Conservation (phyloP, 2,888 invertebrate species). For the Orthosia cruda region DNA sequence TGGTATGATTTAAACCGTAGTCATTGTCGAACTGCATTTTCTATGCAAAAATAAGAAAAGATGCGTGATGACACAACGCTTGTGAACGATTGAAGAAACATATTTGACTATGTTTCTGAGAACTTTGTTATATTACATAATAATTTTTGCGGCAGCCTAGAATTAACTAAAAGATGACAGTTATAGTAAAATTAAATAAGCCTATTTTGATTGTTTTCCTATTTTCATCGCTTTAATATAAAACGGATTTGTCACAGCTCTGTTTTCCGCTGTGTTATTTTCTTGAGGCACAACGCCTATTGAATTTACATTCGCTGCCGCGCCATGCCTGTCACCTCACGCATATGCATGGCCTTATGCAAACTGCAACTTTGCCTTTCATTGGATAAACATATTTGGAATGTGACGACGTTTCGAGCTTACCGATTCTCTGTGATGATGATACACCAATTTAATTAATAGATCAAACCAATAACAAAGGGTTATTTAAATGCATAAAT, state of each 20-base stretch:
- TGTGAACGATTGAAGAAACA: too few relatives aligned
- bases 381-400: conserved; percentile 84
- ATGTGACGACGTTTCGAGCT: conserved; percentile 66
- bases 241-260: conserved; percentile 81
- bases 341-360: conserved; percentile 89
- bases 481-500: background rate
- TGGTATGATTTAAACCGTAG: too few relatives aligned
- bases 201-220: too few relatives aligned
- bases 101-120: too few relatives aligned
- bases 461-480: background rate
- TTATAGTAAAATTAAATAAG: too few relatives aligned
- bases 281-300: conserved; percentile 81
- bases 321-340: conserved; percentile 82
- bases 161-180: too few relatives aligned
- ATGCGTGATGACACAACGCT: too few relatives aligned
- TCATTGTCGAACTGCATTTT: too few relatives aligned
- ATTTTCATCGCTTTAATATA: conserved; percentile 67
- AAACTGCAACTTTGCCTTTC: conserved; percentile 85
- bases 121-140: too few relatives aligned
- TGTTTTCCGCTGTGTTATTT: conserved; percentile 84
- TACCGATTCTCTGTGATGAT: conserved; percentile 50
- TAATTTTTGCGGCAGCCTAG: too few relatives aligned
- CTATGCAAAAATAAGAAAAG: too few relatives aligned
- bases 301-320: conserved; percentile 85
- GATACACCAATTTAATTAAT: conserved; percentile 40